Evolutionary conservation across 2,888 invertebrate species (phyloP).

Genomic region (Drosophila kanekoi): DNA sequence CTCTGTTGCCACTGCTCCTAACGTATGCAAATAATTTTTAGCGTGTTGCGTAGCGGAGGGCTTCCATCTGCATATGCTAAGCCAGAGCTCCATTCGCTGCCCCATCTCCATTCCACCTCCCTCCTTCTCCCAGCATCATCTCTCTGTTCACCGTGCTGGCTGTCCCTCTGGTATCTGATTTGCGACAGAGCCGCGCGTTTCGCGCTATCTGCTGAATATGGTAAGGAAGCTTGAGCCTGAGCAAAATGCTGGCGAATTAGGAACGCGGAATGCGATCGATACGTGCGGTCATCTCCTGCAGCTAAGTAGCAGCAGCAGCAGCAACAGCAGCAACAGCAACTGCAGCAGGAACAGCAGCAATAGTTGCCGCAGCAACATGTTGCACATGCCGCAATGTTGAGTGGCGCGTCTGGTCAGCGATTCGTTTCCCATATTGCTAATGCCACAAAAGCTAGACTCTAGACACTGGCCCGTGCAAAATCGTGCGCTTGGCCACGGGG

Average conservation of each 20-base stretch:
- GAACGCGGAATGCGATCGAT: slow-evolving; percentile 82
- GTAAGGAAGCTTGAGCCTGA: slow-evolving; percentile 56
- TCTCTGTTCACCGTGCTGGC: neutral
- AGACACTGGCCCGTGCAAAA: slow-evolving; percentile 27
- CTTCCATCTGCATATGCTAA: slow-evolving; percentile 76
- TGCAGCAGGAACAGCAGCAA: slow-evolving; percentile 22
- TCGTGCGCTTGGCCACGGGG: slow-evolving; percentile 50
- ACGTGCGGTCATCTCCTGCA: slow-evolving; percentile 76
- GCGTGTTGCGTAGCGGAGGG: slow-evolving; percentile 73
- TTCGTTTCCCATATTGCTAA: slow-evolving; percentile 82
- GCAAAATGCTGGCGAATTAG: slow-evolving; percentile 79
- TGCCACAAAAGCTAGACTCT: slow-evolving; percentile 52
- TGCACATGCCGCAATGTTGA: slow-evolving; percentile 78
- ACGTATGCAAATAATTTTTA: slow-evolving; percentile 76
- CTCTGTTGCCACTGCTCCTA: slow-evolving; percentile 9
- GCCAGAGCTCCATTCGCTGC: slow-evolving; percentile 26
- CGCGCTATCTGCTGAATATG: slow-evolving; percentile 74
- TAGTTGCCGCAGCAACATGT: slow-evolving; percentile 61
- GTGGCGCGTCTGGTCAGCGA: slow-evolving; percentile 72
- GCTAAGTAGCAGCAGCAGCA: slow-evolving; percentile 53
- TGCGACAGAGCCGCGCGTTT: slow-evolving; percentile 72
- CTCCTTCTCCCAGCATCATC: neutral
- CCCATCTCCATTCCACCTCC: neutral
- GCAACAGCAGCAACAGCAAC: slow-evolving; percentile 20
- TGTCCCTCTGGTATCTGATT: slow-evolving; percentile 71